Evolutionary conservation across 53 echinoderm and acorn worm genomes (phyloP), one percentile per base, ranked within the genome.

Genomic region (Patiria pectinifera): DNA sequence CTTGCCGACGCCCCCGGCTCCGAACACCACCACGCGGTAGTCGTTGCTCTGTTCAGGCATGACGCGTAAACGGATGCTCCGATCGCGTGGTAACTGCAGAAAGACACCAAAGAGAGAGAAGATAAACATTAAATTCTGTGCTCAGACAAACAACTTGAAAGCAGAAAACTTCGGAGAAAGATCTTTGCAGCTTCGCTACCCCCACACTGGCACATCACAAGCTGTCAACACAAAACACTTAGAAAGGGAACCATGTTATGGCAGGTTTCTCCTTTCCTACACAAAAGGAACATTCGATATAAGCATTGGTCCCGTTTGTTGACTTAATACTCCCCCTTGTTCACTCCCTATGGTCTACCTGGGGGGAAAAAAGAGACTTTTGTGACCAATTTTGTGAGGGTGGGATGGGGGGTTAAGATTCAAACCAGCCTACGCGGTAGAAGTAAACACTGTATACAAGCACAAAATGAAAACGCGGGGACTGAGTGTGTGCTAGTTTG

Each of bases 1-100:
- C 83, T 99, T 99, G 48, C 97, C 99, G 74, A 99, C 99, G 14
- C 99, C 99, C 2, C 99, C 99, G 2, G 99, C 99, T 83, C 99
- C 99, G 76, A 99, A 99, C 49, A 96, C 99, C 74, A 96, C 99
- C 72, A 99, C 99, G 3, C 99, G 91, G 91, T 99, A 99, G 91
- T 99, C 99, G 93, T 99, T 99, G 91, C 99, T 99, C 66, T 99
- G 99, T 63, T 97, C 97, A 43, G 99, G 99, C 99, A 99, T 99
- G 88, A 99, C 97, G 89, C 99, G 95, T 21, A 99, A 95, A 62
- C 99, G 99, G 80, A 99, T 99, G 95, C 99, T 99, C 10, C 99
- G 94, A 82, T 99, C 99, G 87, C 96, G 95, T 70, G 97, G 97
- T 89, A 99, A 94, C 99, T 99, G 93, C 44, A 96, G 70, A 71